Evolutionary conservation across 1,140 invertebrate species (phyloP), one percentile per base, ranked within the genome.

Genomic region (Temnothorax nylanderi): DNA sequence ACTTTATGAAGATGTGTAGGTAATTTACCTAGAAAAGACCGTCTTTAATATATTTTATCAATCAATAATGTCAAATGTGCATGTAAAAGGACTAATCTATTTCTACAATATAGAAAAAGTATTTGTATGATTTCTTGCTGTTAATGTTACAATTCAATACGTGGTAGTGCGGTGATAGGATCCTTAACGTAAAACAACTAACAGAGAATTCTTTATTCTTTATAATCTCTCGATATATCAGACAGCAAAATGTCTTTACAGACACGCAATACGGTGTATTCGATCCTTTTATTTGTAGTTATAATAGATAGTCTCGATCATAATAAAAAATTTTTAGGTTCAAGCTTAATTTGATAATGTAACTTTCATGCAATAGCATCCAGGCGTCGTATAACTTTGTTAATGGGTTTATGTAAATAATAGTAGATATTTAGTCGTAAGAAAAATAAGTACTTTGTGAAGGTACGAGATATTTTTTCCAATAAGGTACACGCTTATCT

Each of bases 331-430:
- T 26, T 51, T 86, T 37, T 87, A 13, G 65, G 32, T 76, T 21
- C 16, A 65, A 77, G 41, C 37, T 72, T 58, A 44, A 65, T 47
- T 58, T 18, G 64, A 64, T 84, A 74, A 84, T 54, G 58, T 82
- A 87, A 77, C 74, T 90, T 85, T 75, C 49, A 90, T 81, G 80
- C 58, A 88, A 86, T 90, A 90, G 34, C 86, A 74, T 87, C 75
- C 51, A 69, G 90, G 37, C 89, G 65, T 90, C 65, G 84, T 87
- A 86, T 81, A 89, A 81, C 85, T 90, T 91, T 77, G 72, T 87
- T 77, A 86, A 87, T 87, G 87, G 80, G 54, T 89, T 91, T 89
- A 69, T 91, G 90, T 91, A 91, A 91, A 91, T 91, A 91, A 84
- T 54, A 84, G 47, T 82, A 84, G 84, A 90, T 87, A 91, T 85